Base-by-base conservation (phyloP, 1,140 invertebrate species). In the Drosophila kepulauana region DNA sequence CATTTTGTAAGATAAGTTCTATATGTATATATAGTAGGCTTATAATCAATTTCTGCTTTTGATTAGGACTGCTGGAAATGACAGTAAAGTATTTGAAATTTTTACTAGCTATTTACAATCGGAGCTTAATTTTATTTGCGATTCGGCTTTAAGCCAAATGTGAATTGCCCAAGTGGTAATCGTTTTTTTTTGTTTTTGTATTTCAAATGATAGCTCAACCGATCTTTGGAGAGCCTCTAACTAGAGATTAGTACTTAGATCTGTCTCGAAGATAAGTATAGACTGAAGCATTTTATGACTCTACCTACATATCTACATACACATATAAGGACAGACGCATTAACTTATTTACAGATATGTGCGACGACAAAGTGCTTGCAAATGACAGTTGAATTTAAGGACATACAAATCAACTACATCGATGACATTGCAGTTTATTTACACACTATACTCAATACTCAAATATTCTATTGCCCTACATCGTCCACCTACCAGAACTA, bases 401-500 rank as follows among this genome's bases (percentile, higher is more conserved):
- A 61, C 30, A 49, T 8, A 35, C 46, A 48, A 74, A 43, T 48
- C 13, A 30, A 66, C 69, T 75, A 71, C 20, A 59, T 61, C 15
- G 46, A 75, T 48, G 63, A 16, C 45, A 52, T 54, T 52, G 62
- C 49, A 65, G 20, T 11, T 56, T 35, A 56, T 56, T 16, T 56
- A 65, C 63, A 65, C 41, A 5, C 48, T 20, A 63, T 25, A 11
- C 15, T 33, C 33, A 38, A 51, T 51, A 20, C 8, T 58, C 15
- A 20, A n/a, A 11, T 57, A 35, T 15, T 7, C 51, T 15, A n/a
- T 7, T 7, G n/a, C n/a, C 16, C 25, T 61, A 35, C 16, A 33
- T 30, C 28, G 1, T 30, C 8, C 16, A n/a, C 8, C 75, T 91
- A 91, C 63, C 78, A 70, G 38, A 91, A 92, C 91, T 92, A 93